Evolutionary conservation across 2,113 vertebrate species (phyloP).

Genomic region (Caranx melampygus): DNA sequence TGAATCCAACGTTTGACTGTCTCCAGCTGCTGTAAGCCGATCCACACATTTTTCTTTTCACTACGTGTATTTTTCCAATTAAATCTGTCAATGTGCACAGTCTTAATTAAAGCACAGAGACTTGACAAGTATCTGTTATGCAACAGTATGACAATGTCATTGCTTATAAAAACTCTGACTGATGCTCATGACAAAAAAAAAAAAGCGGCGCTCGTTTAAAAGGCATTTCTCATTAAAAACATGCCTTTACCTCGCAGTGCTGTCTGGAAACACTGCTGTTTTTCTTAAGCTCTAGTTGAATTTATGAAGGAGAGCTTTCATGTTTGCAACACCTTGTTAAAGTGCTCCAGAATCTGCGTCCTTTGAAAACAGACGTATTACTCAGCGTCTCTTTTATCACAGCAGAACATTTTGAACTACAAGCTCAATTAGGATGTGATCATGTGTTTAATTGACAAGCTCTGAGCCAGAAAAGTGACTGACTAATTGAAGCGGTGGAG

Average conservation of each 20-base stretch:
- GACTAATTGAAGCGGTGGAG: constrained; percentile 49
- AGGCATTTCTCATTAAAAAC: constrained; percentile 58
- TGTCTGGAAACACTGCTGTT: constrained; percentile 57
- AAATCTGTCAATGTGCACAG: constrained; percentile 38
- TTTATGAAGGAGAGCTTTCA: constrained; percentile 51
- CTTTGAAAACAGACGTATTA: constrained; percentile 73
- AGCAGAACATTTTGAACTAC: constrained; percentile 59
- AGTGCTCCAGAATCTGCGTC: constrained; percentile 62
- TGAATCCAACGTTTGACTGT: constrained; percentile 8
- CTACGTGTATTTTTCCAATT: constrained; percentile 49
- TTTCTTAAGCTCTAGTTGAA: constrained; percentile 40
- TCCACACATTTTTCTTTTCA: constrained; percentile 33
- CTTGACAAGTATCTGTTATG: constrained; percentile 41
- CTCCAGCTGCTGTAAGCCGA: constrained; percentile 3
- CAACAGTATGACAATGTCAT: constrained; percentile 35
- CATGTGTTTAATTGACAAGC: constrained; percentile 58
- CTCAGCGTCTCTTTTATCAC: constrained; percentile 74
- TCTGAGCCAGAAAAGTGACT: constrained; percentile 48
- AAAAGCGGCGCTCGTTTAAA: constrained; percentile 43
- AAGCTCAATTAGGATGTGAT: constrained; percentile 62
- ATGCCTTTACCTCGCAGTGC: constrained; percentile 18
- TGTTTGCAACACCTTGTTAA: constrained; percentile 77
- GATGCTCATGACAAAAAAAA: constrained; percentile 37
- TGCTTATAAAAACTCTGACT: constrained; percentile 46
- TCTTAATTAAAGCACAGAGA: constrained; percentile 58